Evolutionary conservation across 2,888 invertebrate genomes (phyloP).

Genomic region (Drosophila lutescens): DNA sequence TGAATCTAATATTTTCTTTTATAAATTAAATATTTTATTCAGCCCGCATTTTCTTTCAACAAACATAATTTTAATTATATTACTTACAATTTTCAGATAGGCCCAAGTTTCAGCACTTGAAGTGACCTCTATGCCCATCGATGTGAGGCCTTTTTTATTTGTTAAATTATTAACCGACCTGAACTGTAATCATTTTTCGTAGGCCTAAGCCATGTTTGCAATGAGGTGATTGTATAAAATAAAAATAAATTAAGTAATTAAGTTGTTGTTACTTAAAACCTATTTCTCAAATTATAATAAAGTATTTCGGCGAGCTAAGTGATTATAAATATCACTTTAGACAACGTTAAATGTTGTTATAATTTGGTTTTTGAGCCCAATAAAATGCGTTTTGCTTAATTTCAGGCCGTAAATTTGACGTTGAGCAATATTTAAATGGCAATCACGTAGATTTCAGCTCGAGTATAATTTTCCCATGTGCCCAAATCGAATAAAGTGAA

Average conservation of each 20-base stretch:
- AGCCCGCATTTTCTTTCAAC: background rate
- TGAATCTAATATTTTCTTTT: too few relatives aligned
- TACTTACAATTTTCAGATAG: background rate
- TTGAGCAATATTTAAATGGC: conserved; percentile 21
- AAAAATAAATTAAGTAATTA: background rate
- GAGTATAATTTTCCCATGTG: conserved; percentile 38
- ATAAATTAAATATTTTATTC: too few relatives aligned
- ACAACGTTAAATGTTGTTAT: too few relatives aligned
- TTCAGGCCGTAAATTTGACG: background rate
- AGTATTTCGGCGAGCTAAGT: too few relatives aligned
- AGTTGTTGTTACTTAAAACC: background rate
- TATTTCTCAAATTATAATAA: background rate
- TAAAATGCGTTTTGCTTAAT: background rate
- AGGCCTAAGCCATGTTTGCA: background rate
- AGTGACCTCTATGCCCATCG: background rate
- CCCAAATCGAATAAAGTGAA: conserved; percentile 39
- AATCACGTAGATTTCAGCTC: conserved; percentile 10
- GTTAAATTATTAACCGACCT: conserved; percentile 2
- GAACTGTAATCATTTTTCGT: background rate
- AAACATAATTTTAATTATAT: background rate
- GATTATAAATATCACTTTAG: too few relatives aligned
- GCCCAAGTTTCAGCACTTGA: background rate
- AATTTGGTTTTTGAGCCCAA: too few relatives aligned
- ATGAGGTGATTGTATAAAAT: background rate
- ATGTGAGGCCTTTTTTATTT: conserved; percentile 1